These are phyloP conservation scores for Mormyrops attenuatus DNA, from an alignment of 2,797 vertebrate genomes.

Conservation along the genomic window DNA sequence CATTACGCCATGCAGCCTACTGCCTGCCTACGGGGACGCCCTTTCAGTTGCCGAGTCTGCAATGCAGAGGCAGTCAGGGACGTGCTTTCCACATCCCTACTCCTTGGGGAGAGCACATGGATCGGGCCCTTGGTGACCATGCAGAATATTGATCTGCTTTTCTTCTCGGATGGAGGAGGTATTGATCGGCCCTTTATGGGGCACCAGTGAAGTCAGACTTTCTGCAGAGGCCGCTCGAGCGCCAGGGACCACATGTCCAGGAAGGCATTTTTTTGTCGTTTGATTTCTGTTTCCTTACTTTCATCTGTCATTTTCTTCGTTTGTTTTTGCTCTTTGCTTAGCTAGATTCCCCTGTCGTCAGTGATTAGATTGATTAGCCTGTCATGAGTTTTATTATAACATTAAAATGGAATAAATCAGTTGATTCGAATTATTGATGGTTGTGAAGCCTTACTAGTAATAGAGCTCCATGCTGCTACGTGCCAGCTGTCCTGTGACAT, in stretches of 20 bases:
- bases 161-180: conserved; percentile 6
- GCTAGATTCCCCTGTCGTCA: not conserved
- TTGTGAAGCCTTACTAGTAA: not conserved
- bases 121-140: not conserved
- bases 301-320: not conserved
- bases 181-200: not conserved
- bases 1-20: not conserved
- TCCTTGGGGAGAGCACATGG: not conserved
- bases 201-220: not conserved
- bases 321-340: not conserved
- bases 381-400: not conserved
- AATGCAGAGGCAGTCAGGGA: not conserved
- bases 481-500: not conserved
- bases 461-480: not conserved
- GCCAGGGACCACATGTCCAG: not conserved
- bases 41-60: not conserved
- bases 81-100: not conserved
- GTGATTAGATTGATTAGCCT: conserved; percentile 6
- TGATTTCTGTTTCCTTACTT: not conserved
- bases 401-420: conserved; percentile 9
- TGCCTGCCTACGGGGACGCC: not conserved
- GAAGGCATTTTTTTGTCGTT: not conserved
- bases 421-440: not conserved
- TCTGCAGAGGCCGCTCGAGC: not conserved
- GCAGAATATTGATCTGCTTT: not conserved